A percentile compares a stretch with the other conserved stretches of the same genome.
These are phyloP conservation scores for Lophius piscatorius DNA, from an alignment of 2,113 vertebrate species.

Conservation along the genomic window DNA sequence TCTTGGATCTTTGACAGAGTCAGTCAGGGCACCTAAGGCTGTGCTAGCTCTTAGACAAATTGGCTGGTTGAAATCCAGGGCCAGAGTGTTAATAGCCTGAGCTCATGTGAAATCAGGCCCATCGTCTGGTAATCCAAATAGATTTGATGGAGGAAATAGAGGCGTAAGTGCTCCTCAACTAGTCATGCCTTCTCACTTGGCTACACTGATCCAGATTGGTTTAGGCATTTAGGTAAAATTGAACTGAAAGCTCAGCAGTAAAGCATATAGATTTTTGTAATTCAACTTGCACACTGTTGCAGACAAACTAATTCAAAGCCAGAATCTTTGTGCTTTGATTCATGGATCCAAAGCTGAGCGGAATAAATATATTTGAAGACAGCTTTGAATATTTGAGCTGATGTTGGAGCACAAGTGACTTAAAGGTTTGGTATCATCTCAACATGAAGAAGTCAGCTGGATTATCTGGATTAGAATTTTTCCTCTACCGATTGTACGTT, in stretches of 20 bases:
- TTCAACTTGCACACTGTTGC: too few relatives aligned
- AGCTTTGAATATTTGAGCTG: too few relatives aligned
- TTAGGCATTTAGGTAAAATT: conserved; percentile 28
- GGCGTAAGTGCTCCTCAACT: conserved; percentile 9
- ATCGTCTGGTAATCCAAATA: conserved; percentile 66
- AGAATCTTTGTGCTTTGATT: too few relatives aligned
- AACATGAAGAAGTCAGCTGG: too few relatives aligned
- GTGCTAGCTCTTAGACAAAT: conserved; percentile 68
- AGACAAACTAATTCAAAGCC: too few relatives aligned
- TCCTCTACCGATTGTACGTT: too few relatives aligned
- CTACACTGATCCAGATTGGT: not conserved
- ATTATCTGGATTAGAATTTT: too few relatives aligned
- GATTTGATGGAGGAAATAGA: conserved; percentile 50
- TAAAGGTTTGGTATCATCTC: too few relatives aligned
- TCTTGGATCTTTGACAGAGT: conserved; percentile 30
- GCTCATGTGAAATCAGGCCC: conserved; percentile 71
- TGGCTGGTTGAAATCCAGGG: conserved; percentile 74
- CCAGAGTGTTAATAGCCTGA: conserved; percentile 71
- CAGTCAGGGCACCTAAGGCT: conserved; percentile 29
- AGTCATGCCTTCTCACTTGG: conserved; percentile 5
- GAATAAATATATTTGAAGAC: too few relatives aligned
- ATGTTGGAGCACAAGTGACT: too few relatives aligned
- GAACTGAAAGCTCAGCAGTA: conserved; percentile 18
- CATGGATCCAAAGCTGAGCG: too few relatives aligned
- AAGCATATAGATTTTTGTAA: too few relatives aligned